Percentiles rank a stretch among this genome's conserved stretches.
phyloP scores from a whole-genome alignment of 2,113 vertebrate genomes.

The Octodon degus region DNA sequence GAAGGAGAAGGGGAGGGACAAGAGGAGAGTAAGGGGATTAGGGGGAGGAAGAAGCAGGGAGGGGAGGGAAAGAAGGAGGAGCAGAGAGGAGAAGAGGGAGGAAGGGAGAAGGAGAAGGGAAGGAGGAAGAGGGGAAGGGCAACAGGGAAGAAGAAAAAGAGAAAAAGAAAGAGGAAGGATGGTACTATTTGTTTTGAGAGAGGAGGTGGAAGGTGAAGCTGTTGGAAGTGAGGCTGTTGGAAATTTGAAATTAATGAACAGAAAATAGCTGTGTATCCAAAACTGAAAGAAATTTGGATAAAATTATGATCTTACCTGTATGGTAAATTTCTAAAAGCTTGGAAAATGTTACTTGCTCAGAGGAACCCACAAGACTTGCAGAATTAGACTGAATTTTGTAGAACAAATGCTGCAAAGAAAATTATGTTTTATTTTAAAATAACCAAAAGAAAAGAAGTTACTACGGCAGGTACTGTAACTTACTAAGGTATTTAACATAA shows the following conservation, averaged over 20 bases:
- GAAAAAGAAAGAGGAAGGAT: neutral
- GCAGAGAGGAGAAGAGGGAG: neutral
- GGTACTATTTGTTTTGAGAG: neutral
- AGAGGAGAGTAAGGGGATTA: neutral
- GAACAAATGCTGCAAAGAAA: constrained; percentile 23
- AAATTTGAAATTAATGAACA: constrained; percentile 16
- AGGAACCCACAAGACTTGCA: neutral
- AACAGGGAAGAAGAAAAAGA: neutral
- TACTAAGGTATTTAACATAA: neutral
- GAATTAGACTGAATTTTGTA: neutral
- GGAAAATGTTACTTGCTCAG: neutral
- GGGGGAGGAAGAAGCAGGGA: no score
- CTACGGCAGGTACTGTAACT: neutral
- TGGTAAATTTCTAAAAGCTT: constrained; percentile 20
- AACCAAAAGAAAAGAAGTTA: neutral
- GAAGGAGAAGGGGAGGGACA: no score
- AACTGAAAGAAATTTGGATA: constrained; percentile 45
- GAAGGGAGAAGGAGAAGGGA: neutral
- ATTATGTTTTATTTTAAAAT: neutral
- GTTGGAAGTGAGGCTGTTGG: no score
- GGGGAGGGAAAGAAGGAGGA: neutral
- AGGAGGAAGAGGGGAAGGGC: no score
- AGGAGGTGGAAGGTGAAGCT: neutral
- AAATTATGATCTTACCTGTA: neutral
- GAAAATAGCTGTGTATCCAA: neutral